Percentiles rank a stretch among this genome's conserved stretches.
phyloP scores from a whole-genome alignment of 2,797 vertebrate species.

The Arnoldichthys spilopterus region DNA sequence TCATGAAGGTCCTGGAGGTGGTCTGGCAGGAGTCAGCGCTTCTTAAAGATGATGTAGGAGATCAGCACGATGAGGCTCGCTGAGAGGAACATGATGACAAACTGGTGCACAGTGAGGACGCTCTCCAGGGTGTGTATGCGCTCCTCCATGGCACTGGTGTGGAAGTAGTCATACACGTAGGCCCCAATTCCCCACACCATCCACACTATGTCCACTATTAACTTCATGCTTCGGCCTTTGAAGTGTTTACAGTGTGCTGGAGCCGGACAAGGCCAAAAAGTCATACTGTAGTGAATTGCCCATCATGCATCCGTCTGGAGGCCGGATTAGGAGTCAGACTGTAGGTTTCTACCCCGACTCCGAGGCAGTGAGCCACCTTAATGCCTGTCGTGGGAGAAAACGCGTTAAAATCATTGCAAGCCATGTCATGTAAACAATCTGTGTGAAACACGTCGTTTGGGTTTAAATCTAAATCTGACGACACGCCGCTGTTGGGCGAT shows the following conservation, averaged over 20 bases:
- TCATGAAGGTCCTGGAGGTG: no score
- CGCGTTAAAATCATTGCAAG: no score
- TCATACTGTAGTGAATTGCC: background rate
- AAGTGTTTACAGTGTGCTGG: background rate
- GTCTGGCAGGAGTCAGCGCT: background rate
- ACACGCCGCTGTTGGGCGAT: background rate
- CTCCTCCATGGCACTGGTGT: conserved; percentile 82
- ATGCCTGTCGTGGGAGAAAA: background rate
- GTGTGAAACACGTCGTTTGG: background rate
- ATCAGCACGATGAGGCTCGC: conserved; percentile 35
- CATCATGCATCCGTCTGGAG: background rate
- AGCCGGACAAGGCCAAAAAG: background rate
- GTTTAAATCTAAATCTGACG: background rate
- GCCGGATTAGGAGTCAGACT: background rate
- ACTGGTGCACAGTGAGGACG: conserved; percentile 77
- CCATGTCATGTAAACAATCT: background rate
- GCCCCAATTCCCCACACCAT: conserved; percentile 80
- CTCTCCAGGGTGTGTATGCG: conserved; percentile 80
- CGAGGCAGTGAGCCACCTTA: background rate
- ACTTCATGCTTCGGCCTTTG: conserved; percentile 70
- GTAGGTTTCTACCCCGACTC: background rate
- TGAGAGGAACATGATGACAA: conserved; percentile 65
- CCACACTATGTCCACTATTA: conserved; percentile 80
- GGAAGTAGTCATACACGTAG: conserved; percentile 81
- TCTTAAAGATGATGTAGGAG: conserved; percentile 40